Conservation (phyloP, 92 coral and sea anemone species). For the Montipora capitata region DNA sequence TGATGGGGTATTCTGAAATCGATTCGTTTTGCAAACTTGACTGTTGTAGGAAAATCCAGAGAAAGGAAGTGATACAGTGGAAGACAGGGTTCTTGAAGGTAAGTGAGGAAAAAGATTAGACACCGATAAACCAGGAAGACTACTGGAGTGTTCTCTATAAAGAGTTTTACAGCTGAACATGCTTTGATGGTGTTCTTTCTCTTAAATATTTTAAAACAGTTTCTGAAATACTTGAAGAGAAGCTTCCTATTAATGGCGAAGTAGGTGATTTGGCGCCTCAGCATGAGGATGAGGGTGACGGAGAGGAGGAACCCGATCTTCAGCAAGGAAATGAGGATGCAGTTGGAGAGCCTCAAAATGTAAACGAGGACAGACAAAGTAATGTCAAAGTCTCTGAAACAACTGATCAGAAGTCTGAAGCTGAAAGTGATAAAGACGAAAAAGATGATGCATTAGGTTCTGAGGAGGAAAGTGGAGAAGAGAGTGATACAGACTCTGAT, state of each 20-base stretch:
- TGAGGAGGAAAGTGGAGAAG: conserved; percentile 63
- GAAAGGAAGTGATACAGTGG: background rate
- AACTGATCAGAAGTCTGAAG: background rate
- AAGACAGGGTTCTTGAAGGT: conserved; percentile 25
- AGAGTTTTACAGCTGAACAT: background rate
- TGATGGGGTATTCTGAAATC: background rate
- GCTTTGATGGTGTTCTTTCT: background rate
- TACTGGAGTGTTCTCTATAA: conserved; percentile 8
- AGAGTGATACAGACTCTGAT: conserved; percentile 68
- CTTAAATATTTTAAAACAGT: background rate
- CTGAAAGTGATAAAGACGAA: conserved; percentile 32
- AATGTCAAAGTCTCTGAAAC: background rate
- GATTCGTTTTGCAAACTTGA: too few species aligned
- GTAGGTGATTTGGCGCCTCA: background rate
- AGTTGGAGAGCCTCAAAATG: conserved; percentile 2
- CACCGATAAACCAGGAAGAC: background rate
- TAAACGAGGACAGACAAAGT: conserved; percentile 29
- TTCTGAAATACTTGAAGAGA: background rate
- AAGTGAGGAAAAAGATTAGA: background rate
- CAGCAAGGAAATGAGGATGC: conserved; percentile 16
- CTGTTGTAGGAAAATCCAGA: conserved; percentile 20
- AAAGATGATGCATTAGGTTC: conserved; percentile 13
- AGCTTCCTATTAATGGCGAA: background rate
- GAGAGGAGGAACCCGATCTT: background rate
- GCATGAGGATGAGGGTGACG: background rate